A percentile compares a stretch with the other conserved stretches of the same genome.
phyloP scores from a whole-genome alignment of 2,888 invertebrate species.

The Parnassius smintheus region DNA sequence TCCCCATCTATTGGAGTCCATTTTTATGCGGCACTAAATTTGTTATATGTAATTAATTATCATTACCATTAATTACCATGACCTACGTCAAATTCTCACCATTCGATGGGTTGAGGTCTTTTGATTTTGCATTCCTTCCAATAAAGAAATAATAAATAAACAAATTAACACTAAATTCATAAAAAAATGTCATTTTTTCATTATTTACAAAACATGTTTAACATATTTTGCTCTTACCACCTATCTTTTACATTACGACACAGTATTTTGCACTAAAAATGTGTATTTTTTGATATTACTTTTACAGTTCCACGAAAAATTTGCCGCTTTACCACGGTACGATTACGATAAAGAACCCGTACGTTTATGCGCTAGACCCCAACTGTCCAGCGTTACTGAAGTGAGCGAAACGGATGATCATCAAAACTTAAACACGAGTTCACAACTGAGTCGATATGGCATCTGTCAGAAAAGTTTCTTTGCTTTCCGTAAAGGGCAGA shows the following conservation, averaged over 20 bases:
- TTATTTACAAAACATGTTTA: too few relatives aligned
- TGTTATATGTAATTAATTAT: too few relatives aligned
- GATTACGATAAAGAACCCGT: slow-evolving; percentile 47
- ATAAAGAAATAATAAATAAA: too few relatives aligned
- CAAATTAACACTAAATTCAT: too few relatives aligned
- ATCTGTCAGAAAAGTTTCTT: slow-evolving; percentile 37
- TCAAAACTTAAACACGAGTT: slow-evolving; percentile 33
- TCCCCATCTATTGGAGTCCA: too few relatives aligned
- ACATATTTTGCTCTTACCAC: too few relatives aligned
- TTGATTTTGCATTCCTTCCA: too few relatives aligned
- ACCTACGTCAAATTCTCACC: too few relatives aligned
- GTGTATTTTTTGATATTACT: not conserved
- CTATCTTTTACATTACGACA: not conserved
- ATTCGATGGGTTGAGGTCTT: too few relatives aligned
- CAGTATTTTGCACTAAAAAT: not conserved
- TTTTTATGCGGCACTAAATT: too few relatives aligned
- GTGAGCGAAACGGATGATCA: slow-evolving; percentile 49
- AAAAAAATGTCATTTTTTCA: too few relatives aligned
- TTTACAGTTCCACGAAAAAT: slow-evolving; percentile 60
- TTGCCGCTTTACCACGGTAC: slow-evolving; percentile 49
- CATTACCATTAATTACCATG: too few relatives aligned
- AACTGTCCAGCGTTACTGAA: slow-evolving; percentile 57
- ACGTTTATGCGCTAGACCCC: slow-evolving; percentile 48
- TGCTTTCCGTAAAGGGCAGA: not conserved
- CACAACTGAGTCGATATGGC: slow-evolving; percentile 39